Base-by-base conservation (phyloP, 2,797 vertebrate species). In the Cuculus canorus region DNA sequence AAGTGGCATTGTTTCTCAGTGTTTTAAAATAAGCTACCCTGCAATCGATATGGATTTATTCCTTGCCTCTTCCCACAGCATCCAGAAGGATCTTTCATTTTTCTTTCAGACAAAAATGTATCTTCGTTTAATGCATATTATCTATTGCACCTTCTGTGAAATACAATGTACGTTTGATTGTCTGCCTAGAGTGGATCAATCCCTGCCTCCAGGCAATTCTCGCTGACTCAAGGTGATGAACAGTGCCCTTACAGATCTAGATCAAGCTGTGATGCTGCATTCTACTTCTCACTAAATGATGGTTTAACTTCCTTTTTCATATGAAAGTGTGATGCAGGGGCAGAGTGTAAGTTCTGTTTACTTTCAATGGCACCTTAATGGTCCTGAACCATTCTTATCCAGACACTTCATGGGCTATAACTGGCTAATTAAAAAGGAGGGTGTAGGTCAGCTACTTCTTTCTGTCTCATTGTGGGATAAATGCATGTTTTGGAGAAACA, bases 31-130 rank as follows among this genome's bases (percentile, higher is more conserved):
- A 88, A 95, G 68, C 75, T 88, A 21, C 50, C 56, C 66, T 77
- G 68, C 88, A 97, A 93, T 95, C 81, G 88, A 52, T 92, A 95
- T 86, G 93, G 78, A 96, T 95, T 95, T 96, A 96, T 95, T 92
- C 88, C 89, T 82, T 48, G 43, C 78, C 39, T 90, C 66, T 91
- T 93, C 85, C 70, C 81, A 92, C 81, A 68, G 77, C 30, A 85
- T 48, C 60, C 60, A 86, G 66, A 70, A 91, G 76, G 82, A 92
- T 85, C 64, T 70, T 92, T 90, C 47, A 47, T 71, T 78, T 50
- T 65, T 61, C 60, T 91, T 92, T 59, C 79, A 93, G 85, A 72
- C 56, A 73, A 82, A 90, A 88, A 90, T 84, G 24, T 63, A 17
- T 90, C 92, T 89, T 96, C 47, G 82, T 90, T 66, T 85, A 77